These are phyloP conservation scores for Syngnathus acus DNA, from an alignment of 2,797 vertebrate genomes.

Conservation along the genomic window DNA sequence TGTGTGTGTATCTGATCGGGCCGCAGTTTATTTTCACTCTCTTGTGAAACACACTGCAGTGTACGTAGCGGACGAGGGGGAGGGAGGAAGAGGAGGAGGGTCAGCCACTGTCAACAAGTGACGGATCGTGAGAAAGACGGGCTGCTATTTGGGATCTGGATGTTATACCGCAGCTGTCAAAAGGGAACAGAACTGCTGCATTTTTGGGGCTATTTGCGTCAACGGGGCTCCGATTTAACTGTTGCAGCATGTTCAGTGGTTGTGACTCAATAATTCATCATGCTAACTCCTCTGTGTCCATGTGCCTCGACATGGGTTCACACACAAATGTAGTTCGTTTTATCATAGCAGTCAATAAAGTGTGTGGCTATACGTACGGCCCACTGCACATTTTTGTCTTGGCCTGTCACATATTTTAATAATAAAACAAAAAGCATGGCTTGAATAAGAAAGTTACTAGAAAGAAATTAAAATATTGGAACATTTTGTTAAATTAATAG, in stretches of 20 bases:
- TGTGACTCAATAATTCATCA: constrained; percentile 29
- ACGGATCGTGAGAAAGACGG: constrained; percentile 69
- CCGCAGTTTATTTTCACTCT: constrained; percentile 66
- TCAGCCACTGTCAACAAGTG: constrained; percentile 70
- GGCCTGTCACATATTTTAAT: neutral
- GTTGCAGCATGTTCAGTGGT: constrained; percentile 17
- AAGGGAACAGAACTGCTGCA: constrained; percentile 40
- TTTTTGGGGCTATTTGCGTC: constrained; percentile 33
- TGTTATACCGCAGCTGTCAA: constrained; percentile 61
- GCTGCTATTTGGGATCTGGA: constrained; percentile 60
- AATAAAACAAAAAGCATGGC: neutral
- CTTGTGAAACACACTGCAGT: constrained; percentile 60
- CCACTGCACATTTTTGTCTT: neutral
- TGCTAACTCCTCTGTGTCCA: constrained; percentile 18
- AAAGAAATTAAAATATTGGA: neutral
- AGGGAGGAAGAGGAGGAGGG: constrained; percentile 31
- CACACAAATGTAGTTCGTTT: constrained; percentile 13
- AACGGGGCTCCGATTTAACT: constrained; percentile 47
- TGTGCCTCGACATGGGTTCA: constrained; percentile 23
- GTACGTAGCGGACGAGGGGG: constrained; percentile 46
- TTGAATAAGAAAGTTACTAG: neutral
- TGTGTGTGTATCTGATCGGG: constrained; percentile 9
- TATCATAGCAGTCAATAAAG: neutral
- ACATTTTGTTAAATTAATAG: neutral
- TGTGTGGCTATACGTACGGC: neutral